These are phyloP conservation scores for Hippasteria phrygiana DNA, from an alignment of 53 echinoderm and acorn worm species.

Conservation along the genomic window DNA sequence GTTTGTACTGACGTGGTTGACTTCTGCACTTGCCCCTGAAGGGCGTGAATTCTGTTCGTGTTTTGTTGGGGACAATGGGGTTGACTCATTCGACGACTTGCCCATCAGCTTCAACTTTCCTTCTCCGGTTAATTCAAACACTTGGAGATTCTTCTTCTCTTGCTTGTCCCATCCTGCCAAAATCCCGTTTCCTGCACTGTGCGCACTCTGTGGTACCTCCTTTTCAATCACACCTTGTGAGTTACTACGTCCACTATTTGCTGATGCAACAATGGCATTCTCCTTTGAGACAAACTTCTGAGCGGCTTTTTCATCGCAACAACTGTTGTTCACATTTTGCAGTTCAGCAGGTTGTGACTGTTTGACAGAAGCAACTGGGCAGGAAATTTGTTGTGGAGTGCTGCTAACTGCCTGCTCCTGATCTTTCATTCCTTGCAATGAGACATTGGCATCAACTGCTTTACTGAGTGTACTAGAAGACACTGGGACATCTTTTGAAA, in stretches of 20 bases:
- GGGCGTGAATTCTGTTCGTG: not conserved
- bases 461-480: not conserved
- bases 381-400: not conserved
- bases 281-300: not conserved
- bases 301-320: not conserved
- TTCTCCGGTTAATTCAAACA: constrained; percentile 34
- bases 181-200: not conserved
- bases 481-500: not conserved
- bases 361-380: constrained; percentile 1
- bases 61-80: not conserved
- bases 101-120: constrained; percentile 42
- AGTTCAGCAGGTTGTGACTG: not conserved
- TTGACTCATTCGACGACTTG: not conserved
- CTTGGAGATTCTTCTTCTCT: constrained; percentile 44
- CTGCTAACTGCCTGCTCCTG: not conserved
- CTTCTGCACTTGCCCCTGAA: constrained; percentile 8
- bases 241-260: not conserved
- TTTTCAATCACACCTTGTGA: not conserved
- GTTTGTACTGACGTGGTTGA: constrained; percentile 22
- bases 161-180: not conserved
- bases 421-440: not conserved
- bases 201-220: not conserved
- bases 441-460: not conserved
- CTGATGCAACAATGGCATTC: not conserved
- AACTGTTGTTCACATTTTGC: constrained; percentile 47